Evolutionary conservation across 2,797 vertebrate genomes (phyloP).

Genomic region (Eurystomus glaucurus): DNA sequence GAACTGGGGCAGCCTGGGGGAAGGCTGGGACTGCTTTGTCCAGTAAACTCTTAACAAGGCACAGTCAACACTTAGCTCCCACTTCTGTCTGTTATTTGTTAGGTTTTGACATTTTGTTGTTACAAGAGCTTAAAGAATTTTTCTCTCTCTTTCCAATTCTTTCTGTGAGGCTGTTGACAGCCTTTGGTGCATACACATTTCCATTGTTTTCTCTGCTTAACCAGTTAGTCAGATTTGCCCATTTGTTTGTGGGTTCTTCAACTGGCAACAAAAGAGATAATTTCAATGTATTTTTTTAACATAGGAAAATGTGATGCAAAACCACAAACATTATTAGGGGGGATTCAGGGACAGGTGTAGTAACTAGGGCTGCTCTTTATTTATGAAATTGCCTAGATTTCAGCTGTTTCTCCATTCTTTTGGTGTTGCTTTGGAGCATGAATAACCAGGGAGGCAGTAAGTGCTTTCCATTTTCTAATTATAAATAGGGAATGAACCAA

Average conservation of each 20-base stretch:
- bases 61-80: conserved; percentile 48
- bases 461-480: neutral
- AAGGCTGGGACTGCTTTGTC: neutral
- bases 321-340: neutral
- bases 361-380: neutral
- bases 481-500: neutral
- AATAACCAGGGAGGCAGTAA: neutral
- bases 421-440: neutral
- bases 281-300: neutral
- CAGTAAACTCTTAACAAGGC: neutral
- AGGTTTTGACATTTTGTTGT: conserved; percentile 50
- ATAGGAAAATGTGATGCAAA: conserved; percentile 64
- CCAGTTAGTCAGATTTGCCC: conserved; percentile 66
- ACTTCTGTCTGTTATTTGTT: conserved; percentile 60
- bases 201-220: conserved; percentile 69
- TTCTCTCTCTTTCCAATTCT: conserved; percentile 46
- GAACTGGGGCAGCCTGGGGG: neutral
- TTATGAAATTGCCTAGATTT: neutral
- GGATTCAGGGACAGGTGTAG: conserved; percentile 50
- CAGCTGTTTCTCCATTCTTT: neutral
- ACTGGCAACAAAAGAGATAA: conserved; percentile 1
- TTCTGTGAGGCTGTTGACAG: conserved; percentile 44
- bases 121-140: conserved; percentile 62
- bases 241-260: conserved; percentile 51
- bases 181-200: conserved; percentile 59